These are phyloP conservation scores for Rhinopomastus cyanomelas DNA, from an alignment of 2,113 vertebrate genomes.

Conservation along the genomic window DNA sequence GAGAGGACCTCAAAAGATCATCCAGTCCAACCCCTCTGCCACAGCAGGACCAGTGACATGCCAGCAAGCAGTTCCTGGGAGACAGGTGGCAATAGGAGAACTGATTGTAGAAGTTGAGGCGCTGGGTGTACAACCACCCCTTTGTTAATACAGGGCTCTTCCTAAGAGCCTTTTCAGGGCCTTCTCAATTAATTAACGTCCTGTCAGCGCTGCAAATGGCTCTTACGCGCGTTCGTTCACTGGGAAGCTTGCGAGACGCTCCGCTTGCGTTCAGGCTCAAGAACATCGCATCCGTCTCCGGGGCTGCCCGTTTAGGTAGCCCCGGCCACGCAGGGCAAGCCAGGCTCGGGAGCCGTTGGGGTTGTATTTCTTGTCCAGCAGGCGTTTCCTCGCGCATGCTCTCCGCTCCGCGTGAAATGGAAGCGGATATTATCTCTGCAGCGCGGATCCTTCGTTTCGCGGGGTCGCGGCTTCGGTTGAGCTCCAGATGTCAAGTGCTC, in stretches of 20 bases:
- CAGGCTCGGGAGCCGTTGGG: neutral
- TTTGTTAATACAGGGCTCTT: neutral
- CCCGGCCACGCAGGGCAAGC: neutral
- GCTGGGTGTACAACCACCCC: neutral
- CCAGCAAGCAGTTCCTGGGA: neutral
- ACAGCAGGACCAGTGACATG: too few relatives aligned
- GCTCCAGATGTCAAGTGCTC: neutral
- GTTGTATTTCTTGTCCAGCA: neutral
- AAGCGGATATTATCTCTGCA: neutral
- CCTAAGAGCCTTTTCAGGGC: neutral
- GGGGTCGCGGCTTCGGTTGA: neutral
- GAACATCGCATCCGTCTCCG: neutral
- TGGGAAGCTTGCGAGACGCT: neutral
- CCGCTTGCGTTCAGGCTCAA: neutral
- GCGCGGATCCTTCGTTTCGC: neutral
- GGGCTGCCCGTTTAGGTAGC: neutral
- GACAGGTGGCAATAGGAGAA: neutral
- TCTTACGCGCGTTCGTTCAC: neutral
- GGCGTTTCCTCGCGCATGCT: neutral
- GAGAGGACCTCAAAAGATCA: too few relatives aligned
- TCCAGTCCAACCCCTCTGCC: too few relatives aligned
- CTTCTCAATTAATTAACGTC: neutral
- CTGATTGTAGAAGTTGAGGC: neutral
- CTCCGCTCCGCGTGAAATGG: neutral
- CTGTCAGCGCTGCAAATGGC: neutral